Evolutionary conservation across 2,113 vertebrate species (phyloP).

Genomic region (Rattus rattus): DNA sequence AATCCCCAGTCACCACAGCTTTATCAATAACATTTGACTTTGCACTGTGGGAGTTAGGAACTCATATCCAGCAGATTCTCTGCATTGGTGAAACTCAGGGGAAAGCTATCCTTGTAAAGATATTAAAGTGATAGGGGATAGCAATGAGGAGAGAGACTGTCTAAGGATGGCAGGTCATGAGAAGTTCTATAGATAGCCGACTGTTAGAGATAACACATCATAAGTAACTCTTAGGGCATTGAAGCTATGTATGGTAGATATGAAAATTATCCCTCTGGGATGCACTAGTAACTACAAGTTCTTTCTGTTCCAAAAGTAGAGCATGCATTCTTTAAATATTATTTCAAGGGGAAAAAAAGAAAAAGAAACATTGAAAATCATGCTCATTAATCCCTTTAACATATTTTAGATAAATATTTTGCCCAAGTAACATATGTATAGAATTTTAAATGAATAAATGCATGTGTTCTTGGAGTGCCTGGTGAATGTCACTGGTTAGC

Average conservation of each 20-base stretch:
- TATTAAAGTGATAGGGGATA: not conserved
- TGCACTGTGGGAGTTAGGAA: not conserved
- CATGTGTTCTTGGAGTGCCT: not conserved
- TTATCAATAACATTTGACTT: conserved; percentile 19
- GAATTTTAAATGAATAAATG: not conserved
- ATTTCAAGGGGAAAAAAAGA: not conserved
- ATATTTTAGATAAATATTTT: not conserved
- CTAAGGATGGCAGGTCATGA: not conserved
- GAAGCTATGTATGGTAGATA: no score
- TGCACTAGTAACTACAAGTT: not conserved
- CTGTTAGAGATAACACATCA: not conserved
- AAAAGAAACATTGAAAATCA: not conserved
- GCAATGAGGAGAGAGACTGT: not conserved
- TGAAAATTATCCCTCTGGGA: not conserved
- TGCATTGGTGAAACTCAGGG: not conserved
- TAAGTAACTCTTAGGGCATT: not conserved
- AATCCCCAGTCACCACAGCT: not conserved
- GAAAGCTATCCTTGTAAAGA: not conserved
- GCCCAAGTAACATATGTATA: not conserved
- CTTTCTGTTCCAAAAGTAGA: not conserved
- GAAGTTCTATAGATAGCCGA: not conserved
- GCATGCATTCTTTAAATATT: rapidly evolving
- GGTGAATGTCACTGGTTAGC: not conserved
- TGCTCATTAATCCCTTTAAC: not conserved
- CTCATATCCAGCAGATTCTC: not conserved